Evolutionary conservation across 2,113 vertebrate species (phyloP).

Genomic region (Chloropsis hardwickii): DNA sequence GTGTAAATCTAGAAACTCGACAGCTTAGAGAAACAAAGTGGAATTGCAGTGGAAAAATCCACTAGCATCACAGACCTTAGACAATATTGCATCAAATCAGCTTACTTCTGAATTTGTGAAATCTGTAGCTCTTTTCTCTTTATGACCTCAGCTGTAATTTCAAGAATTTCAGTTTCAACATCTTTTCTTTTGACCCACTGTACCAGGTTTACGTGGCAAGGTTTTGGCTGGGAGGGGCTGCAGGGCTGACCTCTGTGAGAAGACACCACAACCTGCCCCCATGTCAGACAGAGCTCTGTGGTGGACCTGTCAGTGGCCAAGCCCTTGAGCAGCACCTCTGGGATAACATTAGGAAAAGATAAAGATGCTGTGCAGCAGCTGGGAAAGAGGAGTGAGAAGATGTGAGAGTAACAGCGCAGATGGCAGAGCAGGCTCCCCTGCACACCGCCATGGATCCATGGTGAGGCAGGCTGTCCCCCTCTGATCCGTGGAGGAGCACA

Average conservation of each 20-base stretch:
- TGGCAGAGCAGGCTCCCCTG: neutral
- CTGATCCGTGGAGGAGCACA: neutral
- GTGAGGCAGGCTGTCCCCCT: fast-evolving
- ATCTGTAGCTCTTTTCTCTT: neutral
- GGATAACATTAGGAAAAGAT: neutral
- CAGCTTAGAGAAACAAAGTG: neutral
- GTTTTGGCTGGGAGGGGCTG: neutral
- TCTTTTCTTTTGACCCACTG: neutral
- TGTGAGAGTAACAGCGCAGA: neutral
- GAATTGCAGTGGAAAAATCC: neutral
- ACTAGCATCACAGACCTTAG: neutral
- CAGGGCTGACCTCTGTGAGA: neutral
- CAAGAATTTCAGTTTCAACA: neutral
- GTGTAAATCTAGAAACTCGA: neutral
- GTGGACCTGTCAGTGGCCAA: neutral
- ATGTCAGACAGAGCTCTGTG: neutral
- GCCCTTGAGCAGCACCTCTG: neutral
- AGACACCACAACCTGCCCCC: neutral
- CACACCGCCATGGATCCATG: neutral
- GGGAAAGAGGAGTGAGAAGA: neutral
- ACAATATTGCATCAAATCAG: neutral
- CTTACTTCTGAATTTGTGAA: neutral
- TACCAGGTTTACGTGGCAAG: fast-evolving
- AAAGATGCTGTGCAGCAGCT: neutral
- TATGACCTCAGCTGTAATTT: neutral